Evolutionary conservation across 1,140 invertebrate genomes (phyloP), one percentile per base, ranked within the genome.

Genomic region (Caerostris darwini): DNA sequence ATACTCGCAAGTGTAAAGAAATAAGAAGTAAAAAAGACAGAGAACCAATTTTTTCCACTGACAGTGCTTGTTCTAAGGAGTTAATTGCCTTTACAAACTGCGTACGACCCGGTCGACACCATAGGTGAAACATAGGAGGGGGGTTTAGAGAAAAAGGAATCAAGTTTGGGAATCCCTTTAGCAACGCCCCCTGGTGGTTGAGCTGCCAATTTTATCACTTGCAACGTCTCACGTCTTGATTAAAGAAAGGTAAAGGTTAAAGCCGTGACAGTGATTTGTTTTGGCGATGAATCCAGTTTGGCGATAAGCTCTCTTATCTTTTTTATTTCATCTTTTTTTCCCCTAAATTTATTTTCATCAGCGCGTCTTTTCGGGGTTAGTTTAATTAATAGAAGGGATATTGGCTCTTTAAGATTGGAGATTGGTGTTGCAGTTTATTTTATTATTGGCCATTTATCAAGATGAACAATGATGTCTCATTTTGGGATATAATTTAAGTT

Each of bases 161-260:
- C 58, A 85, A 85, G 90, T 92, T 92, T 92, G 34, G 91, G 61
- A 69, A 69, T 83, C 86, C 92, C 92, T 82, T 89, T 89, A 81
- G 92, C 64, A 88, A 85, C 91, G 91, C 92, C 92, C 92, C 92
- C 92, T 89, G 92, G 92, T 94, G 85, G 81, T 82, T 64, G 92
- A 94, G 69, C 92, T 94, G 92, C 85, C 92, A 94, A 94, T 94
- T 88, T 94, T 94, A 94, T 94, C 92, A 94, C 92, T 94, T 94
- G 92, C 67, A 88, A 64, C 67, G 67, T 88, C 71, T 94, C 92
- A 94, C 92, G 86, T 94, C 92, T 94, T 94, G 92, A 94, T 94
- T 94, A 94, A 94, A 94, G 85, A 94, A 94, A 94, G 92, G 87
- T 94, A 94, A 94, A 94, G 92, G 92, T 94, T 88, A 94, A 82